phyloP scores from a whole-genome alignment of 2,113 vertebrate species.

The Rhombomys opimus region DNA sequence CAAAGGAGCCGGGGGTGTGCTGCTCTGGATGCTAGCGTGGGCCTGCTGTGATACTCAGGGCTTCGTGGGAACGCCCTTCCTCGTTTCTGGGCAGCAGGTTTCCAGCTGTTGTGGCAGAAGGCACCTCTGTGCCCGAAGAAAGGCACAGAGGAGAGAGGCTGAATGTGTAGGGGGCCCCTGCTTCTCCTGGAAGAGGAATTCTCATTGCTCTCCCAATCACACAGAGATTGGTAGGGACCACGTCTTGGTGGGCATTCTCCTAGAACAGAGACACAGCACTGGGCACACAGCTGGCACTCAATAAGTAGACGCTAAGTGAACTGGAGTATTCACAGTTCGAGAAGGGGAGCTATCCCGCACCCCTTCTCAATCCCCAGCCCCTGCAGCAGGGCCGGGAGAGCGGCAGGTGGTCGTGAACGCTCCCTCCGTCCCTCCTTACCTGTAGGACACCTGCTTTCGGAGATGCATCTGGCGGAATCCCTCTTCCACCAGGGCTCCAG shows the following conservation, averaged over 20 bases:
- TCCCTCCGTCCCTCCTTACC: constrained; percentile 85
- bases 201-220: not conserved
- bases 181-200: not conserved
- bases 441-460: constrained; percentile 95
- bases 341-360: not conserved
- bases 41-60: not conserved
- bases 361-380: not conserved
- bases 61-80: not conserved
- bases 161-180: not conserved
- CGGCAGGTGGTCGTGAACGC: not conserved
- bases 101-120: not conserved
- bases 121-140: not conserved
- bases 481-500: constrained; percentile 83
- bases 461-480: constrained; percentile 90
- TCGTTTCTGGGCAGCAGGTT: not conserved
- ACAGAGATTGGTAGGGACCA: not conserved
- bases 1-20: not conserved
- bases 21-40: not conserved
- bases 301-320: not conserved
- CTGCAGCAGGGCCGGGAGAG: not conserved
- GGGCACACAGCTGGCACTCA: not conserved
- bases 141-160: not conserved
- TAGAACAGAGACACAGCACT: not conserved
- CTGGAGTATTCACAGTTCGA: not conserved
- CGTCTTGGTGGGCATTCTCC: not conserved